Base-by-base conservation (phyloP, 2,888 invertebrate species). In the Dicycla oo region DNA sequence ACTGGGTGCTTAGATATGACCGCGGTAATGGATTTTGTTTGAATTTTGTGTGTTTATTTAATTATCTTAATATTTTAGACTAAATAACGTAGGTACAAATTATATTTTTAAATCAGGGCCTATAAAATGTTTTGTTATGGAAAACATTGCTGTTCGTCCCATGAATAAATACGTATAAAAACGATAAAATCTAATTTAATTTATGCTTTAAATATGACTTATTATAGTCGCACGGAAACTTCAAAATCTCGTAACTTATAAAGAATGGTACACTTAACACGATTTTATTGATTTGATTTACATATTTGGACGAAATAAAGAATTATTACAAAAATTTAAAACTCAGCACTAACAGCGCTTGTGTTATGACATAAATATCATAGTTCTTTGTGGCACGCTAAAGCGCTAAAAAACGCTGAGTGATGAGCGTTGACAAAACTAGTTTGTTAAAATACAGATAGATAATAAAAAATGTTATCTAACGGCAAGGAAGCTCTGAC, bases 1-100 rank as follows among this genome's bases (percentile, higher is more conserved):
- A 80, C 71, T 62, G 63, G 38, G 63, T 56, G 61, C 75, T 78
- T 73, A 74, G 64, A 68, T 81, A 75, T 77, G 66, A 77, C 66
- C 26, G 30, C 47, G 40, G 60, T 63, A 85, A 78, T 75, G 64
- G 70, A 67, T 70, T 73, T 74, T 38, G 58, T 71, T 71, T 63
- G 51, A 58, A 71, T 71, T 65, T 56, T 56, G 18, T 43, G 20
- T 49, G 49, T 47, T 63, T 23, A 56, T 68, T 53, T 5, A 40
- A 56, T 64, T 47, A 53, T 23, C 10, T 20, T 40, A 53, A 26
- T 26, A 23, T 54, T 45, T 69, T 38, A 38, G n/a, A 54, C 6
- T 23, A 23, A 66, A 6, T 20, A 38, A 20, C 13, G 4, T 26
- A 40, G 3, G 26, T 64, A 10, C 2, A 34, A 20, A 18, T 7